These are phyloP conservation scores for Takifugu bimaculatus DNA, from an alignment of 2,113 vertebrate species.

Conservation along the genomic window DNA sequence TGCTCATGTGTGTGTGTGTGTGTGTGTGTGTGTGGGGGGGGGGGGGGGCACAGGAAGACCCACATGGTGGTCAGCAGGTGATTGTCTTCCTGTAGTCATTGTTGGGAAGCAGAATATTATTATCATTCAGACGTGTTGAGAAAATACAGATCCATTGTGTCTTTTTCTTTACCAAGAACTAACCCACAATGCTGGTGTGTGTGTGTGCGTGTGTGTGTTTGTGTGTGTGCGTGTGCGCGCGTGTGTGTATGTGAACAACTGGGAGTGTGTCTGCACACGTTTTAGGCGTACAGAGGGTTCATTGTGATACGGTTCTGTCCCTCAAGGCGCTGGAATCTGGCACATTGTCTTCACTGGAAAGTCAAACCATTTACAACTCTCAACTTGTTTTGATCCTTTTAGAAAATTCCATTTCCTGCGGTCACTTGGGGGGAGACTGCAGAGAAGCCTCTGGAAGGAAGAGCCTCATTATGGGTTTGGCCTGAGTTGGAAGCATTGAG, in stretches of 20 bases:
- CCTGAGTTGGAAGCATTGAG: constrained; percentile 41
- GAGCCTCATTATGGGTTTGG: constrained; percentile 59
- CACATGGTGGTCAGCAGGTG: too few species aligned
- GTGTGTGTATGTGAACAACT: constrained; percentile 16
- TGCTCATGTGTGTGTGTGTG: too few species aligned
- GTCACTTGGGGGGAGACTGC: constrained; percentile 46
- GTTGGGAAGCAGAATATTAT: too few species aligned
- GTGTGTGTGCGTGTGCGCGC: constrained; percentile 7
- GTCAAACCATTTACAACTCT: constrained; percentile 69
- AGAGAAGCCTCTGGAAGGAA: constrained; percentile 62
- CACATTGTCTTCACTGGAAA: constrained; percentile 70
- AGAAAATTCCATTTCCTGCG: constrained; percentile 68
- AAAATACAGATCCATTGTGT: too few species aligned
- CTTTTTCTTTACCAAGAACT: too few species aligned
- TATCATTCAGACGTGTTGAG: too few species aligned
- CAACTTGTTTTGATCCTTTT: constrained; percentile 69
- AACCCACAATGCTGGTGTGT: constrained; percentile 2
- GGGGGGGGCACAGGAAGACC: too few species aligned
- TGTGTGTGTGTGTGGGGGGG: too few species aligned
- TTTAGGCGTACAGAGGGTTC: constrained; percentile 61
- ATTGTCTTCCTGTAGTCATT: too few species aligned
- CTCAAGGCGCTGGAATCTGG: constrained; percentile 72
- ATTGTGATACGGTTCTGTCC: constrained; percentile 63
- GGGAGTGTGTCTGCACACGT: constrained; percentile 33
- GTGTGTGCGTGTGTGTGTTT: constrained; percentile 9